Evolutionary conservation across 2,113 vertebrate species (phyloP), one percentile per base, ranked within the genome.

Genomic region (Podilymbus podiceps): DNA sequence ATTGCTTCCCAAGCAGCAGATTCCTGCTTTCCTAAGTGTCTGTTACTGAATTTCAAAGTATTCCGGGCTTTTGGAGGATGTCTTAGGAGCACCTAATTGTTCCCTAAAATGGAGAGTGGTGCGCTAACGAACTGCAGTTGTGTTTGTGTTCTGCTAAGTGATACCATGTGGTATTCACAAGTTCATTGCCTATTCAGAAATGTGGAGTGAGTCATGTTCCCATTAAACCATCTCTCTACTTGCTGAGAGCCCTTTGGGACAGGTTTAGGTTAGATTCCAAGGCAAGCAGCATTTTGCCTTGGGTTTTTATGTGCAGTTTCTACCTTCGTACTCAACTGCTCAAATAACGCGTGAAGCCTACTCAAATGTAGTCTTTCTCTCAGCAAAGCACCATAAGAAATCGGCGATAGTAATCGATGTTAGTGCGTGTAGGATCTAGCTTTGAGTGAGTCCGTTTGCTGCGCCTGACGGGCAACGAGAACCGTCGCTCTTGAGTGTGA

Each of bases 401-500:
- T 66, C 4, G 24, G 80, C 40, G 13, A 27, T n/a, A 24, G 52
- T 93, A 68, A 64, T 49, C 40, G 55, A 40, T 11, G 14, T n/a
- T 22, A 18, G 4, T 4, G 31, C n/a, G 8, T 0, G 3, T 27
- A 35, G 68, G 64, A 22, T 33, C 24, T 60, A 23, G 21, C 59
- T 88, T 46, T 1, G 30, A 21, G 22, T 16, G 33, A 62, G 28
- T 56, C 42, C 21, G 2, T 13, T 47, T 47, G 62, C 46, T 5
- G 33, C 42, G 9, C 13, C 40, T 33, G 55, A 33, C 4, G 4
- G 5, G 23, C 6, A 2, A 2, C 9, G 33, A 17, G 8, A 33
- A 2, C 11, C 5, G 27, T 59, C 14, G 1, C 33, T 33, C 17
- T 22, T 11, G 50, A 8, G 9, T 27, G 28, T 0, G 6, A 12